Conservation (phyloP, 2,888 invertebrate species). For the Catocala nupta region DNA sequence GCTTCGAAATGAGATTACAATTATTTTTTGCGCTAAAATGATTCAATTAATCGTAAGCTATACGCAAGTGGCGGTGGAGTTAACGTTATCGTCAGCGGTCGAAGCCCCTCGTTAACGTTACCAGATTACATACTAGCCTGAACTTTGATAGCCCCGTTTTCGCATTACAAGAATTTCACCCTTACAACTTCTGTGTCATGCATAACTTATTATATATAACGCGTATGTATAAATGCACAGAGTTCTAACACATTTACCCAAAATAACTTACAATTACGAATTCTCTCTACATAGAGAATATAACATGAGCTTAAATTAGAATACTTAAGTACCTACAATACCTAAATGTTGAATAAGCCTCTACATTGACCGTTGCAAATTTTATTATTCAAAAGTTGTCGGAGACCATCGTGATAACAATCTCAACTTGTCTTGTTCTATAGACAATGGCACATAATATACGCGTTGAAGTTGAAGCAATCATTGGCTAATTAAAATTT, state of each 20-base stretch:
- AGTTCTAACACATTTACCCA: constrained; percentile 18
- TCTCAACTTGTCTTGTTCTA: constrained; percentile 68
- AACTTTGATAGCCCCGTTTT: constrained; percentile 77
- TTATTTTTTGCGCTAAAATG: constrained; percentile 54
- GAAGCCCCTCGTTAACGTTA: constrained; percentile 77
- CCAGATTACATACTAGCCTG: constrained; percentile 75
- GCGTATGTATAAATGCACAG: background rate
- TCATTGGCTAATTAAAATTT: constrained; percentile 85
- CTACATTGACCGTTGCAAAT: constrained; percentile 59
- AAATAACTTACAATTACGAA: constrained; percentile 22
- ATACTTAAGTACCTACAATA: constrained; percentile 32
- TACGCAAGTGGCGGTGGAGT: constrained; percentile 54
- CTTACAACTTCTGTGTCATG: constrained; percentile 45
- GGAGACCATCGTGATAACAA: constrained; percentile 69
- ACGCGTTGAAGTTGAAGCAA: constrained; percentile 74
- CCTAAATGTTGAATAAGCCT: constrained; percentile 31
- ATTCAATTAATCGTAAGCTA: constrained; percentile 57
- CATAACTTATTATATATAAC: constrained; percentile 3
- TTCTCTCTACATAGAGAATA: constrained; percentile 28
- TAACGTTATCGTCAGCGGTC: constrained; percentile 77
- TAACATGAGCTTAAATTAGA: constrained; percentile 37
- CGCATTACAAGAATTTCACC: constrained; percentile 61
- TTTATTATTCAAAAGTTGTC: constrained; percentile 74
- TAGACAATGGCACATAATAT: constrained; percentile 69
- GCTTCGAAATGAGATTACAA: constrained; percentile 32